Conservation (phyloP, 2,888 invertebrate genomes). For the Nemotelus pantherinus region DNA sequence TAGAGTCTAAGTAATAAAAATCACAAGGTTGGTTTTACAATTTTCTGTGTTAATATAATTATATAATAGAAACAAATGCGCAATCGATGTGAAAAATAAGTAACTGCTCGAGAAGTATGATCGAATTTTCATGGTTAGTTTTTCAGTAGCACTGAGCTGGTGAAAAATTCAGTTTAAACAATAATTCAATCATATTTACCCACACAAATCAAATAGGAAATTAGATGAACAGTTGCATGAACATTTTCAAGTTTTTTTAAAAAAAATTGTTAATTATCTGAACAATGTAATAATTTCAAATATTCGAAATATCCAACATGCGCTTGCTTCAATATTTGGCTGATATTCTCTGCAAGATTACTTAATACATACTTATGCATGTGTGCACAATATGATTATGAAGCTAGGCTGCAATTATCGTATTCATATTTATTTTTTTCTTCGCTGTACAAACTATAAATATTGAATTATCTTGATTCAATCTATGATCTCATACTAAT, state of each 20-base stretch:
- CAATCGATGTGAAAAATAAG: too few species aligned
- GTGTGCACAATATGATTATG: slow-evolving; percentile 37
- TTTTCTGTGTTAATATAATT: neutral
- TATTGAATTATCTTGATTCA: slow-evolving; percentile 8
- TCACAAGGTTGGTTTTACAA: too few species aligned
- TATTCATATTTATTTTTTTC: neutral
- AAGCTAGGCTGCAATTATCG: slow-evolving; percentile 29
- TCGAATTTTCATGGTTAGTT: too few species aligned
- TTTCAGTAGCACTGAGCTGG: neutral
- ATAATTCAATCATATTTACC: neutral
- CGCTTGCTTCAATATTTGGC: slow-evolving; percentile 24
- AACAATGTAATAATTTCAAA: neutral
- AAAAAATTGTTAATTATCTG: neutral
- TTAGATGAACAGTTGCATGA: slow-evolving; percentile 33
- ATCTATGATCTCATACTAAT: neutral
- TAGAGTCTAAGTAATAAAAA: too few species aligned
- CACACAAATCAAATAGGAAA: neutral
- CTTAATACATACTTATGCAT: slow-evolving; percentile 16
- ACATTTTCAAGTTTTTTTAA: neutral
- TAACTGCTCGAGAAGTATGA: too few species aligned
- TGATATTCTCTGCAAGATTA: slow-evolving; percentile 24
- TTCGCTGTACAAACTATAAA: slow-evolving; percentile 14
- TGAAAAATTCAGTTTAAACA: neutral
- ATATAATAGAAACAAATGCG: neutral
- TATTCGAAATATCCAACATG: neutral